These are phyloP conservation scores for Ameiurus melas DNA, from an alignment of 2,113 vertebrate genomes.

Conservation along the genomic window DNA sequence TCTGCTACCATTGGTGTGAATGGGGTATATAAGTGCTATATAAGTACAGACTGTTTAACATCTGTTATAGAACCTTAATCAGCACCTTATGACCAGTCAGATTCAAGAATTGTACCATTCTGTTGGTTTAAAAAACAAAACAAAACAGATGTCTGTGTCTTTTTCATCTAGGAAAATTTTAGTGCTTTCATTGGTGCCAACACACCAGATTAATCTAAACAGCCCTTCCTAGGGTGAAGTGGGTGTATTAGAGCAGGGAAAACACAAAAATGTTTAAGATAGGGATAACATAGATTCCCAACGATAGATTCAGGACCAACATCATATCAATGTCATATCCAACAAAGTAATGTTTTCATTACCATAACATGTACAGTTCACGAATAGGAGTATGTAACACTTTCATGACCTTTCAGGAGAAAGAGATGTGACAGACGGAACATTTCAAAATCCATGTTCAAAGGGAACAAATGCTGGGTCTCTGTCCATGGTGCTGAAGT, in stretches of 20 bases:
- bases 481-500: constrained; percentile 29
- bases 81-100: neutral
- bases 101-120: neutral
- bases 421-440: neutral
- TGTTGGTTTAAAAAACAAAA: neutral
- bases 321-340: neutral
- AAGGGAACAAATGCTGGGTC: neutral
- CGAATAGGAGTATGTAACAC: neutral
- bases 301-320: neutral
- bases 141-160: neutral
- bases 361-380: neutral
- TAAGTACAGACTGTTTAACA: too few species aligned
- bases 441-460: neutral
- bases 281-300: neutral
- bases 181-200: neutral
- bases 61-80: neutral
- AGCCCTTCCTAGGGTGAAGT: neutral
- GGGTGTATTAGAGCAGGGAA: neutral
- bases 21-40: too few species aligned
- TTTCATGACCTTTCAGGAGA: neutral
- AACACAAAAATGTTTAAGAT: neutral
- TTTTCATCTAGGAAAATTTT: neutral
- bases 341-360: neutral
- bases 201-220: neutral
- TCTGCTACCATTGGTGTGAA: too few species aligned